Evolutionary conservation across 2,888 invertebrate genomes (phyloP).

Genomic region (Pandemis corylana): DNA sequence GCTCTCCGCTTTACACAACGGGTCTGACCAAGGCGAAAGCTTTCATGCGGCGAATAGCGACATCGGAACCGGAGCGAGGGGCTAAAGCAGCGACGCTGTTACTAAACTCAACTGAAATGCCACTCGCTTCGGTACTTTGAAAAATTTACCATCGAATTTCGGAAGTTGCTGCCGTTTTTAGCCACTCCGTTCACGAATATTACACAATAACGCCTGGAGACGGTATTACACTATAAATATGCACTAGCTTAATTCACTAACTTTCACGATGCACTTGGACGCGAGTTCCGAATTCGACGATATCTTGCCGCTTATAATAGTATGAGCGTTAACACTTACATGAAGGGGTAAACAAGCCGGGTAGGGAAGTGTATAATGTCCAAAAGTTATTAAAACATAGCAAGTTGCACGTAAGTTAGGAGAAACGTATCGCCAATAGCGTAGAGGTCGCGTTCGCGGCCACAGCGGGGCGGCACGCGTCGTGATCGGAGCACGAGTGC

Average conservation of each 20-base stretch:
- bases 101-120: conserved; percentile 64
- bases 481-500: conserved; percentile 84
- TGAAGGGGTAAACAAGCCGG: conserved; percentile 83
- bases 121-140: conserved; percentile 67
- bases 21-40: conserved; percentile 67
- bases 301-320: conserved; percentile 71
- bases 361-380: conserved; percentile 79
- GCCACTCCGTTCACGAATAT: conserved; percentile 64
- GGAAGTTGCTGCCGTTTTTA: conserved; percentile 70
- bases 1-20: conserved; percentile 54
- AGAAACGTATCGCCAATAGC: conserved; percentile 84
- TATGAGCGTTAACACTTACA: conserved; percentile 83
- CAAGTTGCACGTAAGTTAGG: conserved; percentile 81
- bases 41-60: conserved; percentile 66
- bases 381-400: conserved; percentile 80
- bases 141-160: conserved; percentile 78
- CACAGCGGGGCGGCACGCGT: conserved; percentile 84
- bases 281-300: conserved; percentile 82
- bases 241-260: conserved; percentile 78
- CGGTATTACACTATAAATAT: conserved; percentile 59
- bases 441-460: conserved; percentile 86
- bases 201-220: conserved; percentile 56
- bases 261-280: conserved; percentile 77
- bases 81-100: conserved; percentile 39
- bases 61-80: conserved; percentile 62